Evolutionary conservation across 1,140 invertebrate genomes (phyloP).

Genomic region (Papilio helenus): DNA sequence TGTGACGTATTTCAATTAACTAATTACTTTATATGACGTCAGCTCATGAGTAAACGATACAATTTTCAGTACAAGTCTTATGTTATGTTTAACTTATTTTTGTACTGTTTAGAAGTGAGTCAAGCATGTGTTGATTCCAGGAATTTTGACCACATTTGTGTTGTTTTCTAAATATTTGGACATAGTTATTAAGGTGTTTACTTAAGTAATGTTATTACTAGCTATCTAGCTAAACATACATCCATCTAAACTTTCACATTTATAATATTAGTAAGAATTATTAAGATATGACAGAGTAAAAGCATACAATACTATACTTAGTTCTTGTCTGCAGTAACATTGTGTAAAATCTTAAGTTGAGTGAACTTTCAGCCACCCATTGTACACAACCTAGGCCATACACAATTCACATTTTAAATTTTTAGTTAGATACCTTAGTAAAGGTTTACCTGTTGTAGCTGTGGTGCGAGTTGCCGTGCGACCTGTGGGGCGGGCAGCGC

Average conservation of each 20-base stretch:
- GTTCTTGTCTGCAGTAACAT: too few relatives aligned
- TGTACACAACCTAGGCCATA: too few relatives aligned
- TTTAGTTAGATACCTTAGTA: background rate
- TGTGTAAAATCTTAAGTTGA: too few relatives aligned
- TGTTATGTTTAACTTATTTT: background rate
- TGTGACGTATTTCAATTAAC: background rate
- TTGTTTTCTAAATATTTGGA: background rate
- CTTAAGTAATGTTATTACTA: too few relatives aligned
- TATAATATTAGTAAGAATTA: too few relatives aligned
- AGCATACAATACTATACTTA: too few relatives aligned
- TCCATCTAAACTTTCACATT: too few relatives aligned
- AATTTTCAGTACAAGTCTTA: background rate
- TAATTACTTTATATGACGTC: background rate
- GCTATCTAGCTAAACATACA: too few relatives aligned
- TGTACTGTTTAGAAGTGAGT: background rate
- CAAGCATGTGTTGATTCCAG: background rate
- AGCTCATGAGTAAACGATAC: background rate
- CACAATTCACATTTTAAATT: too few relatives aligned
- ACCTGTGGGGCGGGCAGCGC: conserved; percentile 49
- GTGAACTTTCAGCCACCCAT: too few relatives aligned
- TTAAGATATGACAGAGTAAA: too few relatives aligned
- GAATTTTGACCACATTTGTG: background rate
- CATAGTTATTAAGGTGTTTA: too few relatives aligned
- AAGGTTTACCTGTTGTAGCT: conserved; percentile 56
- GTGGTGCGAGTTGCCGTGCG: conserved; percentile 58